Conservation (phyloP, 2,888 invertebrate genomes). For the Listrodromus nycthemerus region DNA sequence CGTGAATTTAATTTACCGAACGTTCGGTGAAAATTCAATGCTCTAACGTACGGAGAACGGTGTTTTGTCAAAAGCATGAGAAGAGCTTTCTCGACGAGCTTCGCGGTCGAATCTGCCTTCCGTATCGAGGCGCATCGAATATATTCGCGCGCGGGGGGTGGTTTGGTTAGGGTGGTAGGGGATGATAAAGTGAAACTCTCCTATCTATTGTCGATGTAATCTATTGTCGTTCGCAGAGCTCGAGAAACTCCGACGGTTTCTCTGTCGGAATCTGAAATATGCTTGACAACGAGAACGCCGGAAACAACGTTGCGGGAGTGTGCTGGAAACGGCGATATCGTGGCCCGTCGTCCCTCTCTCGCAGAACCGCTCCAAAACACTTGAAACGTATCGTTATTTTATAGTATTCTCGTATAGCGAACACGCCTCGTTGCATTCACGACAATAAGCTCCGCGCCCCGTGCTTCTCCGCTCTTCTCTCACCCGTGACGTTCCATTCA, state of each 20-base stretch:
- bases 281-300: constrained; percentile 34
- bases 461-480: neutral
- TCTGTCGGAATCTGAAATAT: constrained; percentile 65
- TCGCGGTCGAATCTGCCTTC: constrained; percentile 13
- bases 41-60: neutral
- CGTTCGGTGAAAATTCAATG: constrained; percentile 46
- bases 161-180: neutral
- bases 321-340: constrained; percentile 27
- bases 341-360: neutral
- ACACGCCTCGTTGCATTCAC: constrained; percentile 64
- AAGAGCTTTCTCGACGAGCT: neutral
- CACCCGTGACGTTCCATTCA: constrained; percentile 5
- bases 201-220: constrained; percentile 61
- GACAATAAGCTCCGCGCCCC: constrained; percentile 60
- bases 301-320: neutral
- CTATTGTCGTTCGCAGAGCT: constrained; percentile 11
- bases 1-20: constrained; percentile 57
- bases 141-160: neutral
- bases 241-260: constrained; percentile 44
- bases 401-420: constrained; percentile 63
- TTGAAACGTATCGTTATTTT: constrained; percentile 66
- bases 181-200: constrained; percentile 57
- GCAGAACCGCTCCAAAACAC: constrained; percentile 25
- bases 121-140: constrained; percentile 37
- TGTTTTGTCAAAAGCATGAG: neutral